phyloP scores from a whole-genome alignment of 2,113 vertebrate species.

The Cygnus buccinator region DNA sequence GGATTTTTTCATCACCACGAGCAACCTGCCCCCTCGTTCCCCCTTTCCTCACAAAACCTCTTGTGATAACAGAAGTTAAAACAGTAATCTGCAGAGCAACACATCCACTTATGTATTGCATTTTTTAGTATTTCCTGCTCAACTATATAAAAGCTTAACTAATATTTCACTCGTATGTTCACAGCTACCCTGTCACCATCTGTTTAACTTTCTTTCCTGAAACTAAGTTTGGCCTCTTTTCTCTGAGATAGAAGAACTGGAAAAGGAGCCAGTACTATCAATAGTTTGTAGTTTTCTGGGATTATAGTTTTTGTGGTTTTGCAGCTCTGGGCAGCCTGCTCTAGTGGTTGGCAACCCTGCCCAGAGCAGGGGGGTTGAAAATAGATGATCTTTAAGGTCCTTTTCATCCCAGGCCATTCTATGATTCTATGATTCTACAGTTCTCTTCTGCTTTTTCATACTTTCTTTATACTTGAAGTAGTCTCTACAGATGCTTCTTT shows the following conservation, averaged over 20 bases:
- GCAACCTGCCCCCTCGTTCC: background rate
- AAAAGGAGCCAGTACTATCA: background rate
- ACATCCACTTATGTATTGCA: background rate
- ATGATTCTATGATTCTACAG: too few relatives aligned
- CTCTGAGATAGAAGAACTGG: background rate
- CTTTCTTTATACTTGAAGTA: background rate
- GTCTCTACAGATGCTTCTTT: background rate
- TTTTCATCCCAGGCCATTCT: too few relatives aligned
- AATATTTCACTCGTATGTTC: background rate
- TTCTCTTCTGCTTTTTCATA: background rate
- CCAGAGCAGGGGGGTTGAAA: too few relatives aligned
- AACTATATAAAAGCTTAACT: background rate
- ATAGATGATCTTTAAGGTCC: too few relatives aligned
- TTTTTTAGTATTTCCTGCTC: background rate
- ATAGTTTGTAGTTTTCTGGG: background rate
- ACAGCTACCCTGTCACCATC: background rate
- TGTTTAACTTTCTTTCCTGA: background rate
- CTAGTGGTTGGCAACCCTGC: too few relatives aligned
- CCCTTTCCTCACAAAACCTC: fast-evolving
- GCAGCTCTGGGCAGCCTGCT: too few relatives aligned
- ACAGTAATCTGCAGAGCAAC: background rate
- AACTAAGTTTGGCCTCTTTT: background rate
- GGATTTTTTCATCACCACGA: background rate
- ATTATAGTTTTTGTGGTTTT: background rate
- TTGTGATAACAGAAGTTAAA: background rate